Evolutionary conservation across 1,140 invertebrate genomes (phyloP).

Genomic region (Caenorhabditis inopinata): DNA sequence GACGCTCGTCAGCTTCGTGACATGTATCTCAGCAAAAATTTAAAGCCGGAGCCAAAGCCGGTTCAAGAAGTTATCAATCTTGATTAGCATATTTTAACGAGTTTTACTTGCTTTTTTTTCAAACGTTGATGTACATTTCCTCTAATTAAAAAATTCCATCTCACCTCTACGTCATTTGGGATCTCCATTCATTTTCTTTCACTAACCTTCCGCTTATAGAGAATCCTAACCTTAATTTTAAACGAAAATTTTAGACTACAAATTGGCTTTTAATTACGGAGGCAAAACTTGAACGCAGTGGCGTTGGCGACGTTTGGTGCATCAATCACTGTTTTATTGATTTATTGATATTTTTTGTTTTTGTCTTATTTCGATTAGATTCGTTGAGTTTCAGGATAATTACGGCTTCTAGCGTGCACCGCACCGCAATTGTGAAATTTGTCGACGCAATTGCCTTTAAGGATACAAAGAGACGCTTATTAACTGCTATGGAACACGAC

Average conservation of each 20-base stretch:
- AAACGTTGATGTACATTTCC: not conserved
- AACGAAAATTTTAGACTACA: not conserved
- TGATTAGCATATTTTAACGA: not conserved
- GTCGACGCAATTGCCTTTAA: no score
- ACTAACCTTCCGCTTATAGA: not conserved
- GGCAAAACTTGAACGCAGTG: no score
- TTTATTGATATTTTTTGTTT: no score
- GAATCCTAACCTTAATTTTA: not conserved
- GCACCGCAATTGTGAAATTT: no score
- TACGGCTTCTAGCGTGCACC: no score
- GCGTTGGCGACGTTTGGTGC: no score
- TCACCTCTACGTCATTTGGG: not conserved
- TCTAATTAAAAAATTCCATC: not conserved
- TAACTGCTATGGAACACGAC: no score
- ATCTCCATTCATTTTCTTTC: not conserved
- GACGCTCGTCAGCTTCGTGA: not conserved
- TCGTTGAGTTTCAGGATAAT: no score
- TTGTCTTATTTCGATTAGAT: no score
- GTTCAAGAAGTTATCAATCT: conserved; percentile 6
- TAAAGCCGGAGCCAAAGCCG: not conserved
- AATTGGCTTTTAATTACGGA: no score
- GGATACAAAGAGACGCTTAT: no score
- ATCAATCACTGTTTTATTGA: no score
- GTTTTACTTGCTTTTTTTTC: not conserved
- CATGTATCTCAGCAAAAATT: not conserved